Conservation (phyloP, 35 echinoderm and acorn worm species). For the Amphiura filiformis region DNA sequence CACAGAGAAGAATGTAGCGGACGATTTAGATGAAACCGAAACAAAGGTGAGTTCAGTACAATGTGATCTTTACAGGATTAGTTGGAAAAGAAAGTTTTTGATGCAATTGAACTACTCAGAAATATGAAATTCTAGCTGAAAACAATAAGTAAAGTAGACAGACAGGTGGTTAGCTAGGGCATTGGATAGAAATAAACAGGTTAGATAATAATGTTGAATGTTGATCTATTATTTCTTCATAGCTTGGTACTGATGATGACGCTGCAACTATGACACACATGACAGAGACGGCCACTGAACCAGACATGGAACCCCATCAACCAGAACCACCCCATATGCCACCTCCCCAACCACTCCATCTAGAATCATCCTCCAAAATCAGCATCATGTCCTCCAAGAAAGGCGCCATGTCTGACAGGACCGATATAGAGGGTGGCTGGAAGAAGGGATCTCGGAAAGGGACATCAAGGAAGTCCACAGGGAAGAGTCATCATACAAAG, state of each 20-base stretch:
- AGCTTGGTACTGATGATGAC: background rate
- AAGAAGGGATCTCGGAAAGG: slow-evolving; percentile 28
- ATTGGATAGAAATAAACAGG: no score
- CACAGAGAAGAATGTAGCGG: slow-evolving; percentile 34
- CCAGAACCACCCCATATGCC: no score
- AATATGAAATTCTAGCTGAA: no score
- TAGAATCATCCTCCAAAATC: background rate
- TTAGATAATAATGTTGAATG: background rate
- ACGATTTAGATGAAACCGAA: background rate
- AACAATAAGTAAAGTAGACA: no score
- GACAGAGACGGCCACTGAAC: slow-evolving; percentile 5
- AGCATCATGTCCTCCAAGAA: background rate
- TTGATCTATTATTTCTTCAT: background rate
- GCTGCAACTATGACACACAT: background rate
- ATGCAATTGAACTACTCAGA: no score
- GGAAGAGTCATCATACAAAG: slow-evolving; percentile 47
- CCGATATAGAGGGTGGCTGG: slow-evolving; percentile 9
- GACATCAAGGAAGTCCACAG: slow-evolving; percentile 45
- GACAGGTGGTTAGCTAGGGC: no score
- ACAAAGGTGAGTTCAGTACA: background rate
- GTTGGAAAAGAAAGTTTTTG: no score
- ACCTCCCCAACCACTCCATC: background rate
- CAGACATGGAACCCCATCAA: background rate
- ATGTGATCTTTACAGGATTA: no score
- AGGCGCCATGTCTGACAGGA: slow-evolving; percentile 17